Conservation (phyloP, 2,797 vertebrate genomes). For the Sebastes diploproa region DNA sequence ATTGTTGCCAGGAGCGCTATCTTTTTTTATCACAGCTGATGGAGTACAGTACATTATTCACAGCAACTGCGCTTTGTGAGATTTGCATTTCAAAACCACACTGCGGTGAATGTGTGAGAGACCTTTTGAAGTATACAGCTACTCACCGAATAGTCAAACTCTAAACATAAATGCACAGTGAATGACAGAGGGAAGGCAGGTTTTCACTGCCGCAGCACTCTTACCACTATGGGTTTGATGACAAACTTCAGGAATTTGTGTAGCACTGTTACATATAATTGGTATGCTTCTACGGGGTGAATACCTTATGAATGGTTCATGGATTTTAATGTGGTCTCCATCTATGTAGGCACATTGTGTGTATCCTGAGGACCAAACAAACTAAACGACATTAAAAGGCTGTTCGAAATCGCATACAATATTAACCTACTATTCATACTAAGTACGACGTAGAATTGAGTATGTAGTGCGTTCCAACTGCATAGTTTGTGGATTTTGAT, state of each 20-base stretch:
- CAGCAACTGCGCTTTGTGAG: neutral
- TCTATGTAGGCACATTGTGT: neutral
- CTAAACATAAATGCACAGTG: constrained; percentile 6
- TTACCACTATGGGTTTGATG: constrained; percentile 10
- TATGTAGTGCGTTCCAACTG: neutral
- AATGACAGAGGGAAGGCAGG: neutral
- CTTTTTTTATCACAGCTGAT: constrained; percentile 8
- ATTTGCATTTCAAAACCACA: constrained; percentile 22
- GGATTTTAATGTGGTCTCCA: too few relatives aligned
- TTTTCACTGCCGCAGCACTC: neutral
- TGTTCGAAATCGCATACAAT: neutral
- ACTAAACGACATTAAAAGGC: neutral
- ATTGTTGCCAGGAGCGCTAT: neutral
- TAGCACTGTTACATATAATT: neutral
- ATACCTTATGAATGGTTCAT: too few relatives aligned
- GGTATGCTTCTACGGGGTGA: neutral
- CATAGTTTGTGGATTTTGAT: neutral
- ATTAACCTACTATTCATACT: neutral
- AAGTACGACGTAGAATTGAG: neutral
- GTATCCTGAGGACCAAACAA: neutral
- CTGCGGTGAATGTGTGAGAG: neutral
- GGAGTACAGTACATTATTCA: neutral
- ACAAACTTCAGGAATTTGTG: neutral
- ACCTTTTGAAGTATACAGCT: constrained; percentile 29
- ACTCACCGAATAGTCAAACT: neutral